Conservation (phyloP, 2,888 invertebrate species). For the Hartigia nigra region DNA sequence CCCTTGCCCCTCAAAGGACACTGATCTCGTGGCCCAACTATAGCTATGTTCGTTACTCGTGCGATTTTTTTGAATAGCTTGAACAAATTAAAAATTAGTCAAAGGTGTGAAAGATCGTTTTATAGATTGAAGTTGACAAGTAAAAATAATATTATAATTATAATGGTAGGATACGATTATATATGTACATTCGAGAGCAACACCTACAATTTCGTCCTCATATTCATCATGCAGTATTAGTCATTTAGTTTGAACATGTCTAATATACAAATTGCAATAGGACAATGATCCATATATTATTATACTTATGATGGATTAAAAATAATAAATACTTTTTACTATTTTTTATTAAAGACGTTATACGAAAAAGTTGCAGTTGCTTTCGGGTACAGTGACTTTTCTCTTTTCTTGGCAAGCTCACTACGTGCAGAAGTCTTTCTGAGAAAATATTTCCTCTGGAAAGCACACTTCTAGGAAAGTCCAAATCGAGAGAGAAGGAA, state of each 20-base stretch:
- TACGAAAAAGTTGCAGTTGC: not conserved
- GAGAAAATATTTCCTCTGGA: not conserved
- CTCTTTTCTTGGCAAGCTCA: not conserved
- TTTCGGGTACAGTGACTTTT: not conserved
- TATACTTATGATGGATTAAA: not conserved
- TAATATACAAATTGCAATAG: too few relatives aligned
- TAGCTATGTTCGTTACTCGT: too few relatives aligned
- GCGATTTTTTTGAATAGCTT: too few relatives aligned
- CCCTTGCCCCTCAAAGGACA: too few relatives aligned
- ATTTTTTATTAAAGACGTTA: not conserved
- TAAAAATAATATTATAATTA: too few relatives aligned
- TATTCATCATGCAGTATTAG: not conserved
- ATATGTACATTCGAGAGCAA: too few relatives aligned
- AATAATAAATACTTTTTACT: not conserved
- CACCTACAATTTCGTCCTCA: not conserved
- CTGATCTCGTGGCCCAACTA: too few relatives aligned
- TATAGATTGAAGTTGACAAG: too few relatives aligned
- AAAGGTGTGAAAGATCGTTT: too few relatives aligned
- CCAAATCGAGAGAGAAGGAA: not conserved
- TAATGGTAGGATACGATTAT: too few relatives aligned
- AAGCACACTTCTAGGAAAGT: conserved; percentile 3
- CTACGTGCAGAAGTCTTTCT: not conserved
- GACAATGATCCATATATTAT: too few relatives aligned
- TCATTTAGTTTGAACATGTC: not conserved
- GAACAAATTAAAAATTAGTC: too few relatives aligned